Evolutionary conservation across 2,888 invertebrate species (phyloP).

Genomic region (Amaurobius ferox): DNA sequence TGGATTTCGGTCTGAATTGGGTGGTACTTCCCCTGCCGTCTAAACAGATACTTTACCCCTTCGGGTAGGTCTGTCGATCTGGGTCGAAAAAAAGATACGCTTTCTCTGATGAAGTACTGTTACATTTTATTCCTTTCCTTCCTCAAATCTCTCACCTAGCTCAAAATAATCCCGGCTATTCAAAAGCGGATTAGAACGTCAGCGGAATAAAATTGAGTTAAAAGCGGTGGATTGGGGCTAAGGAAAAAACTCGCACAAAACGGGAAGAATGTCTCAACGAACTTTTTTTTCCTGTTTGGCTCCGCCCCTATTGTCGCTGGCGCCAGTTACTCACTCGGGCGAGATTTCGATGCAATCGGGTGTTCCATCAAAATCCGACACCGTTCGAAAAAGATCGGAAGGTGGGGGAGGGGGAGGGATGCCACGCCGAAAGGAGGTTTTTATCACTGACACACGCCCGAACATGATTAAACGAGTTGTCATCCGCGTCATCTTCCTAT

Average conservation of each 20-base stretch:
- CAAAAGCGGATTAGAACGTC: conserved; percentile 45
- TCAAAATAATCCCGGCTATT: conserved; percentile 19
- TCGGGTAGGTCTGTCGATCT: no score
- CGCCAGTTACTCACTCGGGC: conserved; percentile 61
- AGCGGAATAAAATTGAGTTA: conserved; percentile 43
- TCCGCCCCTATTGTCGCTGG: conserved; percentile 26
- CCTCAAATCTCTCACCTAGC: not conserved
- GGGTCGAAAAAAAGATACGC: no score
- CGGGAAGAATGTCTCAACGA: conserved; percentile 12
- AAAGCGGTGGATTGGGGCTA: conserved; percentile 11
- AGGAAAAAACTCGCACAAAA: not conserved
- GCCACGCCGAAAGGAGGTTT: not conserved
- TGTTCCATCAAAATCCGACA: conserved; percentile 63
- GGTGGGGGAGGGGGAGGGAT: not conserved
- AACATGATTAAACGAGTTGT: conserved; percentile 16
- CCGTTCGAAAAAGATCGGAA: not conserved
- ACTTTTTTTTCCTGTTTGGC: conserved; percentile 15
- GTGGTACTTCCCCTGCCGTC: no score
- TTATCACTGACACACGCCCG: conserved; percentile 39
- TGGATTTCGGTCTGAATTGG: no score
- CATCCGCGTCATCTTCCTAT: conserved; percentile 1
- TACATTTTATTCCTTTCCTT: no score
- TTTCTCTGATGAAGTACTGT: no score
- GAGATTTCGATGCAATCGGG: conserved; percentile 58
- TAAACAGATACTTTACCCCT: no score